phyloP scores from a whole-genome alignment of 1,140 invertebrate genomes.

The Ostrea edulis region DNA sequence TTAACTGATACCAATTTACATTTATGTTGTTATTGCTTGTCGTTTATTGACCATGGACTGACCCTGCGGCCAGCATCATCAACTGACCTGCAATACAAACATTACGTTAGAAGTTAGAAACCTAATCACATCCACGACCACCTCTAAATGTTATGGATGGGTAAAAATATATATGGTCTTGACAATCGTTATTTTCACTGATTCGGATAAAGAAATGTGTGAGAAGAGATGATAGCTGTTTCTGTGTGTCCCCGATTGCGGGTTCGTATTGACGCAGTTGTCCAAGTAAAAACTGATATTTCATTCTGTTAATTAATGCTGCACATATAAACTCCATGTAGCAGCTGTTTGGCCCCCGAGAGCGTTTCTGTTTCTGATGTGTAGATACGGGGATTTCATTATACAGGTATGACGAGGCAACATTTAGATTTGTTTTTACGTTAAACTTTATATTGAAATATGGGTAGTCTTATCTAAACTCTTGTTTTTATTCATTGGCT shows the following conservation, averaged over 20 bases:
- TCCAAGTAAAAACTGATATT: conserved; percentile 21
- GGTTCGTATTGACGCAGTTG: neutral
- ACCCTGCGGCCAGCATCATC: neutral
- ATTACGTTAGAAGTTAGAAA: neutral
- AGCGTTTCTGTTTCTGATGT: neutral
- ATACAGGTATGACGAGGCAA: conserved; percentile 15
- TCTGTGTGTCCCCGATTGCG: neutral
- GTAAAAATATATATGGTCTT: neutral
- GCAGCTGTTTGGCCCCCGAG: neutral
- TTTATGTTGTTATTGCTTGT: neutral
- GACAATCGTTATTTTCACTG: neutral
- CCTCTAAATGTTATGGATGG: neutral
- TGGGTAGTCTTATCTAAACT: too few species aligned
- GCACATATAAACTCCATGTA: conserved; percentile 13
- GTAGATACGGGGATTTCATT: neutral
- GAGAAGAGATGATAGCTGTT: neutral
- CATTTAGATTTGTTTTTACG: neutral
- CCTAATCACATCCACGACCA: neutral
- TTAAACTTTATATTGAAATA: too few species aligned
- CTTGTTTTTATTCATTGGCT: too few species aligned
- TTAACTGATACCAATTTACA: neutral
- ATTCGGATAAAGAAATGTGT: neutral
- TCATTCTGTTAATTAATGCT: conserved; percentile 18
- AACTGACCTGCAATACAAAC: neutral
- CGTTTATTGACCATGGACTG: neutral